Evolutionary conservation across 2,888 invertebrate species (phyloP).

Genomic region (Tortricodes alternella): DNA sequence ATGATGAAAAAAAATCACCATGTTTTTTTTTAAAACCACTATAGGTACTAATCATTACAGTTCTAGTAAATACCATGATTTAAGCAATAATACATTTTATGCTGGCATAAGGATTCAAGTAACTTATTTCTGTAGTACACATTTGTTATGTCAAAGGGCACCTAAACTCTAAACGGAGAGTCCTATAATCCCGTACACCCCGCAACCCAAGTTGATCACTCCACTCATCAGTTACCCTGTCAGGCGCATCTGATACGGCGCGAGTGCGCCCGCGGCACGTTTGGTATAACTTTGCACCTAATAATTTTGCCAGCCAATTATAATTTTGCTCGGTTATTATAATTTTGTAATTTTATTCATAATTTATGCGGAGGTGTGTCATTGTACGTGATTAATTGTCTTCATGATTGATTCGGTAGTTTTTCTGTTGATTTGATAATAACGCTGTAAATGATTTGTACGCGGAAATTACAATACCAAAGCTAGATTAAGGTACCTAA

Average conservation of each 20-base stretch:
- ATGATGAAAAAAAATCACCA: too few relatives aligned
- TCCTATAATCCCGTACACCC: slow-evolving; percentile 19
- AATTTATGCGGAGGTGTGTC: slow-evolving; percentile 39
- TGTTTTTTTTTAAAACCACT: too few relatives aligned
- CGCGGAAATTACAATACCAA: not conserved
- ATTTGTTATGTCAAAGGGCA: slow-evolving; percentile 8
- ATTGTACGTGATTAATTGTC: slow-evolving; percentile 42
- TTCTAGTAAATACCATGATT: too few relatives aligned
- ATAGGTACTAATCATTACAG: too few relatives aligned
- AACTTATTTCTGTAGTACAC: not conserved
- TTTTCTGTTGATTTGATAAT: slow-evolving; percentile 22
- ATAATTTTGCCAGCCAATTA: slow-evolving; percentile 75
- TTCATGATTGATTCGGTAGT: slow-evolving; percentile 45
- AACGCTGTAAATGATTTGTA: slow-evolving; percentile 17
- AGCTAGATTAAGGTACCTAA: not conserved
- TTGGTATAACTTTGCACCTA: slow-evolving; percentile 71
- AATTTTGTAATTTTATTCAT: slow-evolving; percentile 35
- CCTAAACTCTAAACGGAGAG: slow-evolving; percentile 4
- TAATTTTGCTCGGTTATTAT: slow-evolving; percentile 49
- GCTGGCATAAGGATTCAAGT: too few relatives aligned
- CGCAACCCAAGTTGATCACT: slow-evolving; percentile 50
- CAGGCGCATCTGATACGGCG: slow-evolving; percentile 63
- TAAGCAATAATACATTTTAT: too few relatives aligned
- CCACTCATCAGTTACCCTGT: slow-evolving; percentile 63
- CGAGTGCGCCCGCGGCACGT: slow-evolving; percentile 47